These are phyloP conservation scores for Gobio occitaniae DNA, from an alignment of 2,797 vertebrate genomes.

Conservation along the genomic window DNA sequence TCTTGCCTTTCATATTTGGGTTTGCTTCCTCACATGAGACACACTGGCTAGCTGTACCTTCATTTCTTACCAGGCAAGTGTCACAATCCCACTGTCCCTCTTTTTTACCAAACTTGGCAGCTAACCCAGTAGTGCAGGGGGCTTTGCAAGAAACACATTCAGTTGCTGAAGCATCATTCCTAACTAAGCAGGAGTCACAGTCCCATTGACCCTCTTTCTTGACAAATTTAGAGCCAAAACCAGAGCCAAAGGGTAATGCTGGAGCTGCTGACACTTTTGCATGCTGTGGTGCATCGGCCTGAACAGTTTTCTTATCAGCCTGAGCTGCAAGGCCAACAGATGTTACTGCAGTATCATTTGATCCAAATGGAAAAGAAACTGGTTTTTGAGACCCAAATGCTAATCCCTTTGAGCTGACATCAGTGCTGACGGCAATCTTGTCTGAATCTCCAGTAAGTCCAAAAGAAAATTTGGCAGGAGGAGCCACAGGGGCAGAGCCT, in stretches of 20 bases:
- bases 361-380: slow-evolving; percentile 78
- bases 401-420: slow-evolving; percentile 71
- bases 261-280: slow-evolving; percentile 54
- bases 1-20: slow-evolving; percentile 73
- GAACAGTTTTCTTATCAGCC: slow-evolving; percentile 68
- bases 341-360: slow-evolving; percentile 56
- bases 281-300: slow-evolving; percentile 50
- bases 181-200: slow-evolving; percentile 83
- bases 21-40: slow-evolving; percentile 81
- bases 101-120: slow-evolving; percentile 72
- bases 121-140: slow-evolving; percentile 49
- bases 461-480: slow-evolving; percentile 68
- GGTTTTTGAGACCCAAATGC: slow-evolving; percentile 73
- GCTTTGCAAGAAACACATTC: slow-evolving; percentile 59
- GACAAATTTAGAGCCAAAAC: slow-evolving; percentile 65
- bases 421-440: slow-evolving; percentile 58
- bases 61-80: slow-evolving; percentile 79
- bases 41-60: slow-evolving; percentile 77
- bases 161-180: slow-evolving; percentile 74
- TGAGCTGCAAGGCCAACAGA: slow-evolving; percentile 69
- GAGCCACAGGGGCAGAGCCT: slow-evolving; percentile 24
- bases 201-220: slow-evolving; percentile 86
- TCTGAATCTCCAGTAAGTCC: slow-evolving; percentile 60
- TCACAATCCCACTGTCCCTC: slow-evolving; percentile 80
- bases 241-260: slow-evolving; percentile 41